Evolutionary conservation across 2,797 vertebrate genomes (phyloP).

Genomic region (Prunella strophiata): DNA sequence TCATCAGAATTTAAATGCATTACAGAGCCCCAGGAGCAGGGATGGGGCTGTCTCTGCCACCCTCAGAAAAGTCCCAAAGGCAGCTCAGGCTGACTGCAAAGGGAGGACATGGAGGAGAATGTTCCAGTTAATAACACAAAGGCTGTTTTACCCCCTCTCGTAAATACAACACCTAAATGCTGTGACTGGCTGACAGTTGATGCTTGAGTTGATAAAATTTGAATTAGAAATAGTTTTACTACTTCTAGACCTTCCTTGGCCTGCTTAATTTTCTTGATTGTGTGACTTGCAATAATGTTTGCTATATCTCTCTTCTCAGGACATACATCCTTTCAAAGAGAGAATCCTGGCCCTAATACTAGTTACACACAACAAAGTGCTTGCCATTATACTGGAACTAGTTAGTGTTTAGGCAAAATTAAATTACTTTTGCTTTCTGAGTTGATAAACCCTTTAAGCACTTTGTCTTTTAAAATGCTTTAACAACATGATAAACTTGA

Average conservation of each 20-base stretch:
- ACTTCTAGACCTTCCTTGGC: background rate
- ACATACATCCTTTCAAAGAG: background rate
- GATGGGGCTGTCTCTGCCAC: background rate
- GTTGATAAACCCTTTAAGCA: conserved; percentile 1
- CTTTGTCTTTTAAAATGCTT: background rate
- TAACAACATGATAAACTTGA: background rate
- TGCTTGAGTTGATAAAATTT: background rate
- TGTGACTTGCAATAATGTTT: background rate
- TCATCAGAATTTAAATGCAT: background rate
- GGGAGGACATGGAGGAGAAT: rapidly evolving
- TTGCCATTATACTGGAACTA: background rate
- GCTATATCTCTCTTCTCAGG: background rate
- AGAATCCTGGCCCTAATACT: background rate
- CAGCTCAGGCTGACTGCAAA: background rate
- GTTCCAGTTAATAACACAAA: background rate
- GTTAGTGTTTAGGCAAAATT: background rate
- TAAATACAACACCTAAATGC: background rate
- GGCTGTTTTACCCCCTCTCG: background rate
- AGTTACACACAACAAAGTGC: background rate
- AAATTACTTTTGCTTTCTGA: background rate
- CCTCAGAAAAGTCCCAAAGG: background rate
- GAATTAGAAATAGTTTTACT: background rate
- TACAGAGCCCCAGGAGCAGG: too few relatives aligned
- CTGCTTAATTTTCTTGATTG: background rate
- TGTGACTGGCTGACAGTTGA: background rate